Conservation (phyloP, 1,140 invertebrate species). For the Plodia interpunctella region DNA sequence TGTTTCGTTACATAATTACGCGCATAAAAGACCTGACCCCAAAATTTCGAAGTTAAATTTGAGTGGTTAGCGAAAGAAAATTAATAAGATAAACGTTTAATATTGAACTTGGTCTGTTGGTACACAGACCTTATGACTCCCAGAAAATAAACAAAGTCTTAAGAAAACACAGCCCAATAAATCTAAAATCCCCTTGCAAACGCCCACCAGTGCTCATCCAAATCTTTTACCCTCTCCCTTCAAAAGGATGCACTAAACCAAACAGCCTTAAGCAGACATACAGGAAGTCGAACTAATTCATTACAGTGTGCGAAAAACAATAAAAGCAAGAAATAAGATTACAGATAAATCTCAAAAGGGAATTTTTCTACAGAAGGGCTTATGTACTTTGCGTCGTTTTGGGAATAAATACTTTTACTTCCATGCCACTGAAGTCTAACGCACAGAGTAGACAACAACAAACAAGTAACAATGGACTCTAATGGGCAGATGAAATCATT, state of each 20-base stretch:
- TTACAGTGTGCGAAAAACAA: slow-evolving; percentile 55
- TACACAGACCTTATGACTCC: no score
- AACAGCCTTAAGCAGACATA: slow-evolving; percentile 64
- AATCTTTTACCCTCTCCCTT: slow-evolving; percentile 45
- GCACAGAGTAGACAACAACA: neutral
- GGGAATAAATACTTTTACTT: slow-evolving; percentile 41
- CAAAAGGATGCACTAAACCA: slow-evolving; percentile 49
- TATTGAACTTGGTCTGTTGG: no score
- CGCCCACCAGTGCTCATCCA: slow-evolving; percentile 61
- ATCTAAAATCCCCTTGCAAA: slow-evolving; percentile 51
- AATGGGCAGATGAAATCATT: no score
- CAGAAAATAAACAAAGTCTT: slow-evolving; percentile 25
- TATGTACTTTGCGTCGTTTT: slow-evolving; percentile 58
- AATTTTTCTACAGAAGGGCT: slow-evolving; percentile 47
- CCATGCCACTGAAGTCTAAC: neutral
- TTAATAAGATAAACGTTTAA: no score
- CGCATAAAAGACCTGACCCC: no score
- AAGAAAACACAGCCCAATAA: slow-evolving; percentile 45
- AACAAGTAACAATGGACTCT: neutral
- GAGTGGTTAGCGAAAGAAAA: no score
- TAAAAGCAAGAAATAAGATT: slow-evolving; percentile 58
- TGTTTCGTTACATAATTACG: no score
- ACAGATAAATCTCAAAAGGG: slow-evolving; percentile 53
- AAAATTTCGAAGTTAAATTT: no score
- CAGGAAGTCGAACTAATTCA: slow-evolving; percentile 65